phyloP scores from a whole-genome alignment of 2,797 vertebrate species.

The Spheniscus humboldti region DNA sequence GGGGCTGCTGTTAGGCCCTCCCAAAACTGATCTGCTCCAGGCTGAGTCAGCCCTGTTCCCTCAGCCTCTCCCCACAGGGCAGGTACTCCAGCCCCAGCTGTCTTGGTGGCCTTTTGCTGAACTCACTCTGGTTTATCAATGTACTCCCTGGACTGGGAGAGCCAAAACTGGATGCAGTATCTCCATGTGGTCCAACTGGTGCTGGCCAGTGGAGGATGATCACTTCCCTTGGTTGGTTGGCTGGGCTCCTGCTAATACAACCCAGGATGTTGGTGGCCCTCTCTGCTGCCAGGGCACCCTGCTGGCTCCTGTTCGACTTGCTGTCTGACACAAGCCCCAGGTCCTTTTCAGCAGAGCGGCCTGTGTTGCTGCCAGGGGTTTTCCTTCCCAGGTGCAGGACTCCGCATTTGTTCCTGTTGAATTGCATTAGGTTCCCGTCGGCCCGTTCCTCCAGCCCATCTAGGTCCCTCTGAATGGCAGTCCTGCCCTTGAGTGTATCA shows the following conservation, averaged over 20 bases:
- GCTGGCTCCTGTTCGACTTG: background rate
- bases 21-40: background rate
- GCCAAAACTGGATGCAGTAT: background rate
- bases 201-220: background rate
- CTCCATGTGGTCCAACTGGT: fast-evolving
- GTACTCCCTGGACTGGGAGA: background rate
- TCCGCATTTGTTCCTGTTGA: background rate
- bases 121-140: background rate
- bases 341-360: background rate
- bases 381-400: background rate
- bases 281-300: background rate
- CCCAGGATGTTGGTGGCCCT: background rate
- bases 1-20: background rate
- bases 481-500: background rate
- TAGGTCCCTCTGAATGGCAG: background rate
- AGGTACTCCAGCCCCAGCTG: background rate
- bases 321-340: fast-evolving
- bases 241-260: background rate
- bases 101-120: background rate
- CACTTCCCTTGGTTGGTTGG: fast-evolving
- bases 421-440: background rate
- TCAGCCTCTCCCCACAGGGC: background rate
- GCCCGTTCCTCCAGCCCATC: background rate
- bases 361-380: background rate
- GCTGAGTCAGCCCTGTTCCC: background rate